Evolutionary conservation across 2,888 invertebrate genomes (phyloP).

Genomic region (Eucera pruinosa): DNA sequence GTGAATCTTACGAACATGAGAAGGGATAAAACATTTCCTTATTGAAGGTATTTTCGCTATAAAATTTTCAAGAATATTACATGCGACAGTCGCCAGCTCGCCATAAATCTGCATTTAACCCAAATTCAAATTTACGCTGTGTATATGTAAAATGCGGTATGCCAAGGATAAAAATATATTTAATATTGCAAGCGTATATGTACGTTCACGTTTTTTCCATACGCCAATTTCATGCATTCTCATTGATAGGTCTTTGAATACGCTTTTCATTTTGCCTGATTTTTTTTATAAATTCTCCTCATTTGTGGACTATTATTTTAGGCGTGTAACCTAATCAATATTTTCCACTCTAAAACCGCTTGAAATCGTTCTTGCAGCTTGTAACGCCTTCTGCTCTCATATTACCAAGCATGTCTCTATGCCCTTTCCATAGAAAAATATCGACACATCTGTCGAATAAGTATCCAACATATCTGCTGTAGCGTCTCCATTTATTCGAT

Average conservation of each 20-base stretch:
- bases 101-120: not conserved
- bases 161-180: too few species aligned
- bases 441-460: conserved; percentile 81
- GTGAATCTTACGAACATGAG: not conserved
- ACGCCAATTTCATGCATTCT: not conserved
- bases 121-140: not conserved
- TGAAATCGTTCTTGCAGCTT: conserved; percentile 46
- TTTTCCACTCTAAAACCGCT: conserved; percentile 40
- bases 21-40: not conserved
- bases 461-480: conserved; percentile 79
- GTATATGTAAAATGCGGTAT: not conserved
- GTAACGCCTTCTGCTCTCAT: conserved; percentile 66
- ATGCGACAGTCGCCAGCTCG: not conserved
- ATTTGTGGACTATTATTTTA: conserved; percentile 66
- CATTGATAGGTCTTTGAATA: too few species aligned
- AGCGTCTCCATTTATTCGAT: conserved; percentile 64
- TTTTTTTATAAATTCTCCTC: not conserved
- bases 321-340: conserved; percentile 54
- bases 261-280: conserved; percentile 15
- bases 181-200: not conserved
- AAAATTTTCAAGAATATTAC: not conserved
- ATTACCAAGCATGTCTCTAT: conserved; percentile 73
- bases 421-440: conserved; percentile 71
- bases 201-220: not conserved
- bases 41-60: not conserved